Percentiles rank a stretch among this genome's conserved stretches.
Conservation (phyloP, 2,113 vertebrate genomes). For the Megaceryle torquata region DNA sequence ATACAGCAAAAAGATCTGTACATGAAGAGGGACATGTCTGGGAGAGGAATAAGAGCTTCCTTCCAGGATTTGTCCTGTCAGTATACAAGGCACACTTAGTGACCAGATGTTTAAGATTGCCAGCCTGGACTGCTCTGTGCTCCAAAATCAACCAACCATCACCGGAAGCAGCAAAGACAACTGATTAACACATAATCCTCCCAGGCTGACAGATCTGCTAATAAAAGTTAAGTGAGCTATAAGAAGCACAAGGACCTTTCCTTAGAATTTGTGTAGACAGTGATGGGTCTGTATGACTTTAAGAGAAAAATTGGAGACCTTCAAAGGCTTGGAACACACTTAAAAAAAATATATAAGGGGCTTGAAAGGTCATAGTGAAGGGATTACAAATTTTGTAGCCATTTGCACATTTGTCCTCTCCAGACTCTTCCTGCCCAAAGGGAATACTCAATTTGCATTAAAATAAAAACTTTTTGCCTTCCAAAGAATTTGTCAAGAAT, state of each 20-base stretch:
- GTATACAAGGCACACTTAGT: accelerated
- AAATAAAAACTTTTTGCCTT: not conserved
- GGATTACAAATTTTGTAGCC: not conserved
- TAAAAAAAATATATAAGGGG: not conserved
- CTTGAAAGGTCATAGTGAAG: not conserved
- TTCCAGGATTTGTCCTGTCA: not conserved
- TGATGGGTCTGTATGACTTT: not conserved
- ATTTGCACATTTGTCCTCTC: not conserved
- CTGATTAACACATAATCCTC: not conserved
- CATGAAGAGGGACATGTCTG: not conserved
- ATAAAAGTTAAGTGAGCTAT: not conserved
- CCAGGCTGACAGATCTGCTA: not conserved
- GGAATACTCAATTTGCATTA: not conserved
- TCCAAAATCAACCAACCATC: not conserved
- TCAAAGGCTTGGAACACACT: not conserved
- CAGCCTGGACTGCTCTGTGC: not conserved
- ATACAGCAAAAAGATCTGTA: not conserved
- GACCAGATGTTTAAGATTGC: not conserved
- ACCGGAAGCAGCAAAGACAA: not conserved
- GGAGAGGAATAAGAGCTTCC: not conserved
- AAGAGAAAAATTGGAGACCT: not conserved
- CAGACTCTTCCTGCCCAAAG: not conserved
- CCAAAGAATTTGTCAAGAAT: not conserved
- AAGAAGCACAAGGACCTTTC: not conserved
- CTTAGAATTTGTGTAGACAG: not conserved